phyloP scores from a whole-genome alignment of 2,113 vertebrate species.

The Martes martes region DNA sequence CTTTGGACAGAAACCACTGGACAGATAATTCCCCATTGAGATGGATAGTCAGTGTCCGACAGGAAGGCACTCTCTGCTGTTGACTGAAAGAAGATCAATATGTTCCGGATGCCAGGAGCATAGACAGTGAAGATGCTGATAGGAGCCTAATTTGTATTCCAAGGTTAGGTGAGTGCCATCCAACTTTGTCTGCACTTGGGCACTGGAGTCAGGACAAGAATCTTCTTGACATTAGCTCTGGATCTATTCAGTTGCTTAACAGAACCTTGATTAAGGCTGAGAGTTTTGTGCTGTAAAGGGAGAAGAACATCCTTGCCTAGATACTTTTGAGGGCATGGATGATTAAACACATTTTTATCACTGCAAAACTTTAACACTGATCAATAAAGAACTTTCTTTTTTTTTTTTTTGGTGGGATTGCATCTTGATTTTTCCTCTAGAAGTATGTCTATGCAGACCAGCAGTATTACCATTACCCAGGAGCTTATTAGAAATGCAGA shows the following conservation, averaged over 20 bases:
- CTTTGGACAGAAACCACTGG: not conserved
- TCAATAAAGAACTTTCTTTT: not conserved
- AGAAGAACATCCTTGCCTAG: not conserved
- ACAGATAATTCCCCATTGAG: constrained; percentile 37
- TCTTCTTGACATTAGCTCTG: not conserved
- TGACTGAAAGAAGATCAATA: constrained; percentile 43
- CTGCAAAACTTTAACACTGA: not conserved
- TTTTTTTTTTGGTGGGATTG: not conserved
- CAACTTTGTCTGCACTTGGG: not conserved
- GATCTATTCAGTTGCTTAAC: not conserved
- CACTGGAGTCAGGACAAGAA: not conserved
- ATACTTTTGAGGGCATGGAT: not conserved
- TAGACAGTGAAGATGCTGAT: not conserved
- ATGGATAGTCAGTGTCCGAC: not conserved
- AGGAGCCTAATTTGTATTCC: not conserved
- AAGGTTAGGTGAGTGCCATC: not conserved
- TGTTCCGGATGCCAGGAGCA: not conserved
- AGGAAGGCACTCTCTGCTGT: not conserved
- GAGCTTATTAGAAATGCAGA: not conserved
- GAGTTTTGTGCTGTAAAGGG: not conserved
- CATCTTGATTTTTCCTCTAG: not conserved
- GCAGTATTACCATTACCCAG: not conserved
- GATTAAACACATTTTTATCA: not conserved
- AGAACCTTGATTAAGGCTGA: not conserved
- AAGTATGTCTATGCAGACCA: not conserved